Evolutionary conservation across 1,140 invertebrate species (phyloP).

Genomic region (Nylanderia fulva): DNA sequence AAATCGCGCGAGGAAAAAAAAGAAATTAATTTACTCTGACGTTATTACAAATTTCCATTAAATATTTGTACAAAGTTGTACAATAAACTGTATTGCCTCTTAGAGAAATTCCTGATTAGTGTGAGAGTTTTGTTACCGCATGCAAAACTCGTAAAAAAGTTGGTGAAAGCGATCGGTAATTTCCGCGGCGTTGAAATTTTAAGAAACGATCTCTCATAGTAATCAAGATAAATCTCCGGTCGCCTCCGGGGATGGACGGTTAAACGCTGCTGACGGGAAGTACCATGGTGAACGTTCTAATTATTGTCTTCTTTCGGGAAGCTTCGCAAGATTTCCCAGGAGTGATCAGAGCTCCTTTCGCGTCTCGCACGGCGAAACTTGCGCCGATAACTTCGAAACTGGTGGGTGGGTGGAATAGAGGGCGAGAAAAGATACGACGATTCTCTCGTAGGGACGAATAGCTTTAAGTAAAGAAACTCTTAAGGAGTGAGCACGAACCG

Average conservation of each 20-base stretch:
- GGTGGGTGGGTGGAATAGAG: not conserved
- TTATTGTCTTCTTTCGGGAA: slow-evolving; percentile 59
- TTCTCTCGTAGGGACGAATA: slow-evolving; percentile 23
- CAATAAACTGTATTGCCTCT: slow-evolving; percentile 1
- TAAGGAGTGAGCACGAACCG: slow-evolving; percentile 7
- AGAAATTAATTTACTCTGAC: not conserved
- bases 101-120: not conserved
- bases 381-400: slow-evolving; percentile 66
- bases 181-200: not conserved
- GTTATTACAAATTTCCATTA: not conserved
- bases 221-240: slow-evolving; percentile 41
- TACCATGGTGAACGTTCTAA: slow-evolving; percentile 58
- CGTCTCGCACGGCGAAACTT: slow-evolving; percentile 60
- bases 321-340: slow-evolving; percentile 65
- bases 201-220: slow-evolving; percentile 1
- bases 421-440: slow-evolving; percentile 12
- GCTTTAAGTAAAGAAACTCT: slow-evolving; percentile 45
- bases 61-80: not conserved
- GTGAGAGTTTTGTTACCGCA: not conserved
- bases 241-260: slow-evolving; percentile 29
- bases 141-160: slow-evolving; percentile 3
- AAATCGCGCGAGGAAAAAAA: not conserved
- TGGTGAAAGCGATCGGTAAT: slow-evolving; percentile 28
- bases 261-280: slow-evolving; percentile 44
- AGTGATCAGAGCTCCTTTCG: slow-evolving; percentile 57